A percentile compares a stretch with the other conserved stretches of the same genome.
phyloP scores from a whole-genome alignment of 2,888 invertebrate genomes.

The Dyspetes luteomarginatus region DNA sequence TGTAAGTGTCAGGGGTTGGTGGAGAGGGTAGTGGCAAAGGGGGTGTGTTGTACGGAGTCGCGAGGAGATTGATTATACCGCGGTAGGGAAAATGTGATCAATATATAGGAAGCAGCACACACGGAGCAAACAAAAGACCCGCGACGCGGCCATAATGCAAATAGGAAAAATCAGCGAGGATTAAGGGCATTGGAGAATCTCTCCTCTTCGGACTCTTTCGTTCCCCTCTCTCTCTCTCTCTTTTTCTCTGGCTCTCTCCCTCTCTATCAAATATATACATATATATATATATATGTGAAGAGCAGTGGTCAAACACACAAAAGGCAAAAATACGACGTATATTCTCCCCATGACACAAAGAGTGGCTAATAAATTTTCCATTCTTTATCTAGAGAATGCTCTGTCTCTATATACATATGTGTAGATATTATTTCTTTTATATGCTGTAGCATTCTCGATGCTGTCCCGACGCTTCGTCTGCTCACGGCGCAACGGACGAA shows the following conservation, averaged over 20 bases:
- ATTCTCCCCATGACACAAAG: constrained; percentile 35
- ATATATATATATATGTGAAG: neutral
- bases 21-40: constrained; percentile 42
- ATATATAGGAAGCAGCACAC: constrained; percentile 71
- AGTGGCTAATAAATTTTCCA: constrained; percentile 39
- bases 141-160: constrained; percentile 79
- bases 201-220: constrained; percentile 47
- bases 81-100: constrained; percentile 83
- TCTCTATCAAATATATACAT: constrained; percentile 27
- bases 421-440: constrained; percentile 44
- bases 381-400: constrained; percentile 21
- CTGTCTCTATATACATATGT: neutral
- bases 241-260: constrained; percentile 59
- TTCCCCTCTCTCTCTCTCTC: constrained; percentile 17
- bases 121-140: constrained; percentile 81
- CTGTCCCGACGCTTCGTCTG: constrained; percentile 1
- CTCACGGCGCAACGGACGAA: constrained; percentile 7
- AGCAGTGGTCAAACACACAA: constrained; percentile 38
- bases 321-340: constrained; percentile 43
- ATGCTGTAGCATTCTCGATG: neutral
- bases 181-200: constrained; percentile 70
- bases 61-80: constrained; percentile 83
- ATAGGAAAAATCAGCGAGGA: constrained; percentile 81
- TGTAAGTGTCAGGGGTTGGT: constrained; percentile 28
- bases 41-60: constrained; percentile 70